A percentile compares a stretch with the other conserved stretches of the same genome.
phyloP scores from a whole-genome alignment of 1,140 invertebrate species.

The Macrobrachium nipponense region DNA sequence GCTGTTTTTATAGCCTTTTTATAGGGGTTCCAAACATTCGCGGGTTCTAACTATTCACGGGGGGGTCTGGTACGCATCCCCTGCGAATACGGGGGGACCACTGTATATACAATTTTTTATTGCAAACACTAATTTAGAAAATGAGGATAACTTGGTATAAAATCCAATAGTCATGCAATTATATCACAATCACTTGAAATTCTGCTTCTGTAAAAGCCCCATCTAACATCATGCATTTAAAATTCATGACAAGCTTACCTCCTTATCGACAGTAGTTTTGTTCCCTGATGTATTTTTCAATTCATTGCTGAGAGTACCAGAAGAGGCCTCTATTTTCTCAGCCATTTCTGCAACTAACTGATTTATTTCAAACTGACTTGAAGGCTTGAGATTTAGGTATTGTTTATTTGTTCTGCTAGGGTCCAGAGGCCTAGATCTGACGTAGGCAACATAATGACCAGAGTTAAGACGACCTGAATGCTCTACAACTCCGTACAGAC shows the following conservation, averaged over 20 bases:
- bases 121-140: too few species aligned
- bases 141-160: too few species aligned
- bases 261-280: conserved; percentile 32
- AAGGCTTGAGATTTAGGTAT: conserved; percentile 66
- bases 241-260: conserved; percentile 34
- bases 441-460: conserved; percentile 97
- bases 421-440: conserved; percentile 69
- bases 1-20: too few species aligned
- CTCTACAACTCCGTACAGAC: conserved; percentile 94
- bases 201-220: too few species aligned
- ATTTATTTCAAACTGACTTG: conserved; percentile 65
- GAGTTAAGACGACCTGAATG: conserved; percentile 90
- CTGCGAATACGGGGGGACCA: too few species aligned
- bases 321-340: conserved; percentile 65
- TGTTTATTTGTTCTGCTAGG: conserved; percentile 65
- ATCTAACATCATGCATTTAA: neutral
- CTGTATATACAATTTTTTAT: too few species aligned
- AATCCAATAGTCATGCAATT: too few species aligned
- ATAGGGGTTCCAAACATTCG: too few species aligned
- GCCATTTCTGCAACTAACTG: conserved; percentile 64
- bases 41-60: too few species aligned
- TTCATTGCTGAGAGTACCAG: conserved; percentile 65
- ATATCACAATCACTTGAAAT: too few species aligned
- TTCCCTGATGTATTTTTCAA: conserved; percentile 30
- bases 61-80: too few species aligned